phyloP scores from a whole-genome alignment of 2,888 invertebrate species.

The Sericinus montela region DNA sequence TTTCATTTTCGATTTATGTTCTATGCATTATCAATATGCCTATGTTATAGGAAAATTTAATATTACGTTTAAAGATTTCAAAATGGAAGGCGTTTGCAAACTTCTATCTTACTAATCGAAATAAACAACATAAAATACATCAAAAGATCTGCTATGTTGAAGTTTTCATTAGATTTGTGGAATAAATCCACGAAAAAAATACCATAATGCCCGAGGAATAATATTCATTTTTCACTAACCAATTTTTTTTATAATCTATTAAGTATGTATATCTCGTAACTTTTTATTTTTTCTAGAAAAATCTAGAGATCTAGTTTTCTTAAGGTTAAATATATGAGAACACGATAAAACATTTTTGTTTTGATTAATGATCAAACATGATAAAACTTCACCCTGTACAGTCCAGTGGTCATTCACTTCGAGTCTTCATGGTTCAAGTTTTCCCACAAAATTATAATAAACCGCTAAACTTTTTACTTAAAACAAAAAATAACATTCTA shows the following conservation, averaged over 20 bases:
- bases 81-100: too few relatives aligned
- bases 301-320: conserved; percentile 13
- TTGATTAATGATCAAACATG: conserved; percentile 7
- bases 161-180: neutral
- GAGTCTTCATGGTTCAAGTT: neutral
- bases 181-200: neutral
- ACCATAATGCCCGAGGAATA: conserved; percentile 12
- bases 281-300: conserved; percentile 13
- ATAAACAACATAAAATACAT: too few relatives aligned
- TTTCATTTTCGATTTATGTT: conserved; percentile 6
- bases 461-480: neutral
- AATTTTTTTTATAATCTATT: conserved; percentile 11
- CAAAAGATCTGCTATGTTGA: conserved; percentile 20
- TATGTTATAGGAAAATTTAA: neutral
- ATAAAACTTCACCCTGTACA: conserved; percentile 19
- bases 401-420: conserved; percentile 17
- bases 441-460: neutral
- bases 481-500: conserved; percentile 5
- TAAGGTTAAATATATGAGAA: conserved; percentile 11
- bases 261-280: neutral
- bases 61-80: too few relatives aligned
- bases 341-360: conserved; percentile 4
- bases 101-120: too few relatives aligned
- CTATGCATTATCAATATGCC: neutral
- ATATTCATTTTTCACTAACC: conserved; percentile 18